Evolutionary conservation across 2,797 vertebrate species (phyloP).

Genomic region (Anabas testudineus): DNA sequence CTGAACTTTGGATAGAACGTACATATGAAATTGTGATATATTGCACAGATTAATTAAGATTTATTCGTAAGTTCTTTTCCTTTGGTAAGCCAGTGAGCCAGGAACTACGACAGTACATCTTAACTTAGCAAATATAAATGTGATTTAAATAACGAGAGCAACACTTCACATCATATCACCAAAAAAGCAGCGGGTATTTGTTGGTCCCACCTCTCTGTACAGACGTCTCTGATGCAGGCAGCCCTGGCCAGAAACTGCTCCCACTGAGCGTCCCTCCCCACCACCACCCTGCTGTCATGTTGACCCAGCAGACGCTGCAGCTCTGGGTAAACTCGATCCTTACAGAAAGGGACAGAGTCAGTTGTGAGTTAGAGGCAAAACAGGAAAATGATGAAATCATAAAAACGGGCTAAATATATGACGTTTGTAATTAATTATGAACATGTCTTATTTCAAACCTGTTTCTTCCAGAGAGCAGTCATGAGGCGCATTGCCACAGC

Average conservation of each 20-base stretch:
- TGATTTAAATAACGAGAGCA: not conserved
- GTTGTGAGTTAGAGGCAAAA: not conserved
- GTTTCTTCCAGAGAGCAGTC: slow-evolving; percentile 92
- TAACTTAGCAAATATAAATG: not conserved
- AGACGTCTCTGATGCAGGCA: slow-evolving; percentile 92
- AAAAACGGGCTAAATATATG: no score
- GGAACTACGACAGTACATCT: not conserved
- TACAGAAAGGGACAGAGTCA: not conserved
- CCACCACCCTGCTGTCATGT: slow-evolving; percentile 82
- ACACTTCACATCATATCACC: no score
- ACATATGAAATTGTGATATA: no score
- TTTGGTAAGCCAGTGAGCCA: not conserved
- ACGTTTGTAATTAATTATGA: not conserved
- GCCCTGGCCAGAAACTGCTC: slow-evolving; percentile 92
- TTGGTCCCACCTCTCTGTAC: slow-evolving; percentile 88
- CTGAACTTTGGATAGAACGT: no score
- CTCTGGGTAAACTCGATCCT: slow-evolving; percentile 97
- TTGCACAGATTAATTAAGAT: no score
- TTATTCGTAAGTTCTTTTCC: no score
- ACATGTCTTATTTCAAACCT: slow-evolving; percentile 78
- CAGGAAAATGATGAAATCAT: not conserved
- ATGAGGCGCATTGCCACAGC: slow-evolving; percentile 89
- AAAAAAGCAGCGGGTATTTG: not conserved
- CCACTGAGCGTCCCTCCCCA: slow-evolving; percentile 90
- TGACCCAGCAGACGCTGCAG: slow-evolving; percentile 89